Base-by-base conservation (phyloP, 2,113 vertebrate species). In the Zonotrichia leucophrys region DNA sequence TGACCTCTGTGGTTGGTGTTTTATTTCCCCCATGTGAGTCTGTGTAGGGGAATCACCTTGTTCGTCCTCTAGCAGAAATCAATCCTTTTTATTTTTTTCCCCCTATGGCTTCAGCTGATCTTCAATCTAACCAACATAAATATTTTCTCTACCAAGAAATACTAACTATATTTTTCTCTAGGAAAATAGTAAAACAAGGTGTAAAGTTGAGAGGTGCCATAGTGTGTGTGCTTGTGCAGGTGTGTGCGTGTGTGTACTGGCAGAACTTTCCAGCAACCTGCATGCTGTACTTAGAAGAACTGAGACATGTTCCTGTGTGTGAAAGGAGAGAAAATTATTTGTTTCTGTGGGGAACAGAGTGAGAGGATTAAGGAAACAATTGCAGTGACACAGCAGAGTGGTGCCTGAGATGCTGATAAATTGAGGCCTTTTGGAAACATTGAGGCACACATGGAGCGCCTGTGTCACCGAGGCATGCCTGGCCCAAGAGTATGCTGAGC, bases 321-420 rank as follows among this genome's bases (percentile, higher is more conserved):
- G 30, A 35, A 49, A 35, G 3, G 0, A 28, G 10, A 42, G 30
- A 59, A 46, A 89, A 17, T 20, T 13, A 63, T 17, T 79, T 19
- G 9, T 89, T 93, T 46, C 62, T 87, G 56, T 5, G 44, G 79
- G 52, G 89, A 78, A 0, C 37, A 25, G 63, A 46, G 67, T 2
- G 33, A 88, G 58, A 41, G n/a, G 33, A n/a, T 77, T 92, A 77
- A 74, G 80, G 78, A 83, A 95, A 81, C 72, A 85, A 88, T 78
- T 74, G 63, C 47, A 77, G 35, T 92, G 63, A 59, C 90, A 77
- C 60, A 53, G 37, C 88, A 50, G 68, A 74, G 58, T 21, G 13
- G 35, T 59, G 63, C 85, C 95, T 62, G 90, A 85, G 77, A 63
- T 90, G 70, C 49, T 28, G 59, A 63, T 88, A 88, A 94, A 84